Evolutionary conservation across 2,113 vertebrate species (phyloP), one percentile per base, ranked within the genome.

Genomic region (Pteropus alecto): DNA sequence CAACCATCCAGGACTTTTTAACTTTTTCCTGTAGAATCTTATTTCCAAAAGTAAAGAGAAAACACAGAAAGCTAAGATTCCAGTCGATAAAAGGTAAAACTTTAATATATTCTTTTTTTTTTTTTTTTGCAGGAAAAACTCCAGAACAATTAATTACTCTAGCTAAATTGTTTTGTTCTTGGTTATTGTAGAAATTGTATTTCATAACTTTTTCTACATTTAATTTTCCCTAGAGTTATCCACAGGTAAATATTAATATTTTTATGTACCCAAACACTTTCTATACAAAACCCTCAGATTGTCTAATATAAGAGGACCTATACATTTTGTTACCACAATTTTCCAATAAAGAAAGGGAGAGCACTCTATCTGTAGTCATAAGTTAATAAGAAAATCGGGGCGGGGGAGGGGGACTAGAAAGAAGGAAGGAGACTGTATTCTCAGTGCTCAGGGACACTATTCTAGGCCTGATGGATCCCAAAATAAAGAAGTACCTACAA

Each of bases 21-120:
- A 98, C 46, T 87, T 63, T 99, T 97, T 99, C 99, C 86, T 99
- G 99, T 2, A 98, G 98, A 82, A 99, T 98, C 99, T 99, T 74
- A 87, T 38, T 96, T 74, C 19, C 94, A 35, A 96, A 97, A 63
- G 61, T 43, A 61, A 28, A 97, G 63, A 5, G 6, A 88, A 76
- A 95, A 79, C 65, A 30, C 30, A 12, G 60, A 97, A 90, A 74
- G 21, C 56, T 46, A 70, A n/a, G 33, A 82, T 88, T 95, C 58
- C 21, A 43, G 79, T 1, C 12, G 7, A 87, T 0, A 43, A 73
- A 84, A 90, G 18, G 93, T 43, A 22, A 79, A 90, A 90, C 77
- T 3, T 30, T 74, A 87, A 76, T 6, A 78, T 4, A 73, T 3
- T 67, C 30, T 87, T 46, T 38, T 38, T 38, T 35, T 35, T 38